These are phyloP conservation scores for Eutolmus rufibarbis DNA, from an alignment of 2,888 invertebrate species.

Conservation along the genomic window DNA sequence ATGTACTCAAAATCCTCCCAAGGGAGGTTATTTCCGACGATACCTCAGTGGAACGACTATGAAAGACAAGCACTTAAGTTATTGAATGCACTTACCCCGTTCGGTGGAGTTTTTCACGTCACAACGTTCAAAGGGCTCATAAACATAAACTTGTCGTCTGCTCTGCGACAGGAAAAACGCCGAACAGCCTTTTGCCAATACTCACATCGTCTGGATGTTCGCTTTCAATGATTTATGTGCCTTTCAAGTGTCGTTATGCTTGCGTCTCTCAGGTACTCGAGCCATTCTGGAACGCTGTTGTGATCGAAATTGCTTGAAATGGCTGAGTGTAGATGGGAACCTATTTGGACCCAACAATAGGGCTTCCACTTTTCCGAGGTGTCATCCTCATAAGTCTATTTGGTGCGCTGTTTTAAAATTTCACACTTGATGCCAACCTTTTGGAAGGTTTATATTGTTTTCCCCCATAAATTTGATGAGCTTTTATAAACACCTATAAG, in stretches of 20 bases:
- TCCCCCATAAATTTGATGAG: background rate
- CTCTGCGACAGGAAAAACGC: background rate
- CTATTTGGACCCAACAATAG: background rate
- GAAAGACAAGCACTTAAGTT: conserved; percentile 27
- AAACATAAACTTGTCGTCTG: conserved; percentile 14
- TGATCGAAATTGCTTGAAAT: background rate
- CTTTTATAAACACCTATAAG: background rate
- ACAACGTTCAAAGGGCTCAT: background rate
- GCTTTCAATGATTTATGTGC: conserved; percentile 19
- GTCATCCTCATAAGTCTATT: background rate
- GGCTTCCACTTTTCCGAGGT: background rate
- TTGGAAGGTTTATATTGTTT: background rate
- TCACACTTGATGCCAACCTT: background rate
- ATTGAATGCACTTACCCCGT: conserved; percentile 12
- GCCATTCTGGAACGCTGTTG: background rate
- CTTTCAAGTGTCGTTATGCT: background rate
- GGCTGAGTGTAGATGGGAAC: background rate
- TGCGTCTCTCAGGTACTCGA: background rate
- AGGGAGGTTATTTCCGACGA: background rate
- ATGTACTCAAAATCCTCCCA: background rate
- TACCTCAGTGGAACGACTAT: background rate
- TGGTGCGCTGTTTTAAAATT: background rate
- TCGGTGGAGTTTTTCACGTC: background rate
- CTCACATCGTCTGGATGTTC: background rate
- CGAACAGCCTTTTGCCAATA: background rate